Evolutionary conservation across 2,113 vertebrate genomes (phyloP).

Genomic region (Tachuris rubrigastra): DNA sequence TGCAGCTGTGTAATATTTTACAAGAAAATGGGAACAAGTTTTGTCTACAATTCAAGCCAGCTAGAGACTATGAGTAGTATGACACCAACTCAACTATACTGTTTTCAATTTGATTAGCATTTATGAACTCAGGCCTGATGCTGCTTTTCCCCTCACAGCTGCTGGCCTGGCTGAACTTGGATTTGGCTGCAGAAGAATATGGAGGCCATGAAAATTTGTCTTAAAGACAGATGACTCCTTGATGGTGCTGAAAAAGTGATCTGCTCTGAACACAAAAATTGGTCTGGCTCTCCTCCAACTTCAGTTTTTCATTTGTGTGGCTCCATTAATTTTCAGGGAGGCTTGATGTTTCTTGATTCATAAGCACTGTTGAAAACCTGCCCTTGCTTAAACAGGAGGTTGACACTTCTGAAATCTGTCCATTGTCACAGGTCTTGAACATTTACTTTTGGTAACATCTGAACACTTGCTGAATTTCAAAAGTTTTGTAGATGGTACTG

Average conservation of each 20-base stretch:
- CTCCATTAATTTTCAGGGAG: not conserved
- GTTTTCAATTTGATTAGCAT: not conserved
- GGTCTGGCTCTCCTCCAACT: not conserved
- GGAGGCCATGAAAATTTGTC: not conserved
- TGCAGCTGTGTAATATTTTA: not conserved
- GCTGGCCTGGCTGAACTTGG: not conserved
- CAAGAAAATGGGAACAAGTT: not conserved
- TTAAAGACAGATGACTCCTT: not conserved
- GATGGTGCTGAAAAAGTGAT: not conserved
- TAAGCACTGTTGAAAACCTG: not conserved
- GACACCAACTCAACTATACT: not conserved
- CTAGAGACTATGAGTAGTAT: not conserved
- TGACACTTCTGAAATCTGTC: not conserved
- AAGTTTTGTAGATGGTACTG: not conserved
- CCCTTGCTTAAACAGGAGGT: not conserved
- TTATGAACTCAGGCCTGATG: not conserved
- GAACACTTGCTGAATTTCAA: not conserved
- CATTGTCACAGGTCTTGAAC: not conserved
- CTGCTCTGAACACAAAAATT: not conserved
- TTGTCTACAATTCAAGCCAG: not conserved
- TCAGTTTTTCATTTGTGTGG: not conserved
- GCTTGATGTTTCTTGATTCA: not conserved
- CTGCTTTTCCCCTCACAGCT: not conserved
- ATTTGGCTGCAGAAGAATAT: not conserved
- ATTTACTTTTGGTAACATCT: not conserved